A percentile compares a stretch with the other conserved stretches of the same genome.
Conservation (phyloP, 2,888 invertebrate species). For the Megamerina dolium region DNA sequence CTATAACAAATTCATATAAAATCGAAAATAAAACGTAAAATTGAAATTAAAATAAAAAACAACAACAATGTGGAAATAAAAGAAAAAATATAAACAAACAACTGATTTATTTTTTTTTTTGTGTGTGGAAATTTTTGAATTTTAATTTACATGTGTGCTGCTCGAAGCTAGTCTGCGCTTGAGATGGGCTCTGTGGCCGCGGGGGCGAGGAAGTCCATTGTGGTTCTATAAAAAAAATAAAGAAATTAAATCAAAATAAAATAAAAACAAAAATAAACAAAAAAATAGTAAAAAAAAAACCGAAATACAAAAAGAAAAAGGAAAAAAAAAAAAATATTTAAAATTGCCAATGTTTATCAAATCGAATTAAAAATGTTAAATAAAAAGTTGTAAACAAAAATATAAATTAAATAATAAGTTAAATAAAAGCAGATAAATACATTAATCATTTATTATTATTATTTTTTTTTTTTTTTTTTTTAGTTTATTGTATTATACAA, state of each 20-base stretch:
- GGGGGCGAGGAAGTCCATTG: conserved; percentile 53
- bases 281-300: conserved; percentile 10
- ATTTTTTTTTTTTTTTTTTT: neutral
- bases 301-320: conserved; percentile 9
- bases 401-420: neutral
- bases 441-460: neutral
- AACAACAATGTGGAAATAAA: neutral
- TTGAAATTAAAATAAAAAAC: conserved; percentile 10
- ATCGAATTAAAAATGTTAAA: neutral
- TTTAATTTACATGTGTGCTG: conserved; percentile 53
- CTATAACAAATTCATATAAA: too few relatives aligned
- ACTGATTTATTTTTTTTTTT: conserved; percentile 19
- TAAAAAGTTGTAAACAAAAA: neutral
- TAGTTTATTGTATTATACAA: too few relatives aligned
- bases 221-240: conserved; percentile 50
- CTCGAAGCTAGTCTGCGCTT: conserved; percentile 53
- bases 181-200: conserved; percentile 52
- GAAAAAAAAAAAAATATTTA: conserved; percentile 10
- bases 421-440: neutral
- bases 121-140: too few relatives aligned
- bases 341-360: neutral
- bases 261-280: conserved; percentile 10
- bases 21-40: conserved; percentile 6
- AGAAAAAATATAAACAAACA: neutral
- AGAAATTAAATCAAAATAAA: conserved; percentile 36